phyloP scores from a whole-genome alignment of 2,113 vertebrate genomes.

The Dolichallabes microphthalmus region DNA sequence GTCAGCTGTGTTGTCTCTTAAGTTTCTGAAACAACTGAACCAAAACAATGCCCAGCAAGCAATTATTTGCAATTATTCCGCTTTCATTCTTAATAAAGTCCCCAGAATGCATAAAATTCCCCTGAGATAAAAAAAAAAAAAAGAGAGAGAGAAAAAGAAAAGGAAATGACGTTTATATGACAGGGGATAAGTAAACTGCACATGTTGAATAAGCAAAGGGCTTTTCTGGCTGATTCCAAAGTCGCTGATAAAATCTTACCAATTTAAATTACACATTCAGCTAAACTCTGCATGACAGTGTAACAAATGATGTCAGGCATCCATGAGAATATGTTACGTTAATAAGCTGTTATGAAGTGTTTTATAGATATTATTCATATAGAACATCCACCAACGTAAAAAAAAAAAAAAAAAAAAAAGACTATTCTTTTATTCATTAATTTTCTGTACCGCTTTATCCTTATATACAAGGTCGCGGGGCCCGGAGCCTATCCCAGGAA shows the following conservation, averaged over 20 bases:
- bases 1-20: not conserved
- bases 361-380: not conserved
- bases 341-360: not conserved
- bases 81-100: not conserved
- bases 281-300: not conserved
- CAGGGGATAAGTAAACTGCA: constrained; percentile 10
- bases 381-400: not conserved
- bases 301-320: not conserved
- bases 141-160: too few species aligned
- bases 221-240: not conserved
- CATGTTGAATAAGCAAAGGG: not conserved
- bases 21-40: not conserved
- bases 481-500: too few species aligned
- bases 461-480: too few species aligned
- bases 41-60: not conserved
- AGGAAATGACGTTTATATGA: not conserved
- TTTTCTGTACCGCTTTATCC: too few species aligned
- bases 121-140: not conserved
- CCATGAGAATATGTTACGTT: not conserved
- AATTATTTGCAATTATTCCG: not conserved
- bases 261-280: not conserved
- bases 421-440: too few species aligned
- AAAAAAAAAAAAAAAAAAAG: not conserved
- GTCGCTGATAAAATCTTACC: not conserved
- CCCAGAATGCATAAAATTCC: not conserved